A percentile compares a stretch with the other conserved stretches of the same genome.
Conservation (phyloP, 2,888 invertebrate species). For the Sarcophaga subvicina region DNA sequence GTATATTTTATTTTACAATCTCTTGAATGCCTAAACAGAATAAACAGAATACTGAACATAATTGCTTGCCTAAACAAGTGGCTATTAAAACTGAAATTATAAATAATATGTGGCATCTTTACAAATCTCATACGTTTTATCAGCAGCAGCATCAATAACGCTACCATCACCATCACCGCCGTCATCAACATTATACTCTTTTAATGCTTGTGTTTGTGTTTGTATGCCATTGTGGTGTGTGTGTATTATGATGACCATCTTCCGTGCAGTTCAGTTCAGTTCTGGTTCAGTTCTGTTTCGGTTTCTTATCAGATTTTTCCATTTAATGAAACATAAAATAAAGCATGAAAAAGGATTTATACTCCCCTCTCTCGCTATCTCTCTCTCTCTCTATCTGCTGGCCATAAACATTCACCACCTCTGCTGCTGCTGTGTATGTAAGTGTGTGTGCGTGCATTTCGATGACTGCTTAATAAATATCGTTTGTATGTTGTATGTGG, state of each 20-base stretch:
- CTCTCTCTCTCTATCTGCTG: too few species aligned
- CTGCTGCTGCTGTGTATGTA: not conserved
- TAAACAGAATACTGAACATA: too few species aligned
- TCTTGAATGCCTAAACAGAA: too few species aligned
- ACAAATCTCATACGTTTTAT: slow-evolving; percentile 19
- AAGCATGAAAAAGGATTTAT: slow-evolving; percentile 48
- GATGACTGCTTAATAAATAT: slow-evolving; percentile 52
- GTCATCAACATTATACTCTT: slow-evolving; percentile 51
- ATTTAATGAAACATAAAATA: slow-evolving; percentile 65
- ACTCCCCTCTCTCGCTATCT: not conserved
- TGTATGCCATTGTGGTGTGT: not conserved
- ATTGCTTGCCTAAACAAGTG: too few species aligned
- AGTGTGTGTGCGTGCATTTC: not conserved
- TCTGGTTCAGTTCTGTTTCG: slow-evolving; percentile 14
- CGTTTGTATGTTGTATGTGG: slow-evolving; percentile 60
- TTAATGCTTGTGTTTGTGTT: slow-evolving; percentile 38
- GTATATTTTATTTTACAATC: too few species aligned
- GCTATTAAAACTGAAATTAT: not conserved
- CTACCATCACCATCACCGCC: slow-evolving; percentile 34
- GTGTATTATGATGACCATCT: slow-evolving; percentile 2
- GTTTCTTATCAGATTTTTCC: slow-evolving; percentile 65
- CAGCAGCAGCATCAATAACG: slow-evolving; percentile 34
- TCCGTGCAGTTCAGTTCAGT: not conserved
- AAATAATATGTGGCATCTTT: not conserved
- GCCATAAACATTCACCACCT: not conserved